Base-by-base conservation (phyloP, 2,113 vertebrate genomes). In the Xiphophorus couchianus region DNA sequence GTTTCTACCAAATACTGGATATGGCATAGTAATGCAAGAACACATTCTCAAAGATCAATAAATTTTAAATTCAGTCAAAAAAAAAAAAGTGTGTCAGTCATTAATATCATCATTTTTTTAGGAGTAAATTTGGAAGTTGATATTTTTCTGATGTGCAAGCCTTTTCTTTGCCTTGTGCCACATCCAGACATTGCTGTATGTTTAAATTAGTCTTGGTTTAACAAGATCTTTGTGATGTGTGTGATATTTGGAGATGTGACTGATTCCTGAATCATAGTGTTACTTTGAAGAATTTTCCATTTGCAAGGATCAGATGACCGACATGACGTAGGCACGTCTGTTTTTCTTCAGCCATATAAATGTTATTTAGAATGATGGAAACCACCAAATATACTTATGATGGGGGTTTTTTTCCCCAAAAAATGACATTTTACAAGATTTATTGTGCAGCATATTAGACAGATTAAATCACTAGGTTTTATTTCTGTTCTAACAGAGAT, bases 321-420 rank as follows among this genome's bases (percentile, higher is more conserved):
- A 17, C 48, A 17, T 84, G 80, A 88, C 72, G 65, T 69, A 33
- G 39, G 62, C n/a, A 28, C 2, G 74, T 86, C 89, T 90, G 91
- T 29, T 92, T 89, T 84, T 82, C 73, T 60, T 93, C 90, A 69
- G 12, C 84, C 66, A 13, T 71, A 71, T 86, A 82, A 84, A 62
- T 73, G 58, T 83, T 76, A 87, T 92, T 88, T 62, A 85, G 64
- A 74, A 68, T 88, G 92, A 93, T 81, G 83, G 71, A 29, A 83
- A 86, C 80, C 86, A 88, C 85, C 71, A 39, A 86, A 76, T 88
- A 6, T 12, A 37, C 85, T 84, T 84, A 71, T 60, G 25, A 9
- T 35, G 8, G 8, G 1, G 1, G 5, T 7, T 7, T 7, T 33
- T 33, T 1, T 1, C 7, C 33, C 1, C 1, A 1, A 35, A 69